These are phyloP conservation scores for Drosophila pruinosa DNA, from an alignment of 1,140 invertebrate genomes.

Conservation along the genomic window DNA sequence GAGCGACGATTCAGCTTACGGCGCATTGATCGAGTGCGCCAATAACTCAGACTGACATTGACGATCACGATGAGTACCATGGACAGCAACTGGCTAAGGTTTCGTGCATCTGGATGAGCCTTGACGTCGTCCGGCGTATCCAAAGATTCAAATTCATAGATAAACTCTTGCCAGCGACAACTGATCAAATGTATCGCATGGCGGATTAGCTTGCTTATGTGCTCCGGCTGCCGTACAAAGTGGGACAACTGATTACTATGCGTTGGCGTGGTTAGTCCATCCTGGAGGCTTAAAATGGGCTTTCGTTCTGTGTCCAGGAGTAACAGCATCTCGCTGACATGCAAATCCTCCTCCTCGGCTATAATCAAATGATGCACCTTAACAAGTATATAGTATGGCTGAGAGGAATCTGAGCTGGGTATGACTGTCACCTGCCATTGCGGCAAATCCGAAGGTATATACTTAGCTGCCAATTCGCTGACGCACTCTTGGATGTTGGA, in stretches of 20 bases:
- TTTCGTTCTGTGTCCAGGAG: constrained; percentile 78
- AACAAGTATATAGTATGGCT: constrained; percentile 88
- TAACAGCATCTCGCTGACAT: constrained; percentile 89
- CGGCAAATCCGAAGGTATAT: constrained; percentile 87
- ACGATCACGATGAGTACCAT: constrained; percentile 69
- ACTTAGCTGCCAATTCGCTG: constrained; percentile 90
- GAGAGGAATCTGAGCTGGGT: constrained; percentile 76
- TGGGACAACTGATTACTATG: constrained; percentile 52
- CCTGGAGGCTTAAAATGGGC: constrained; percentile 23
- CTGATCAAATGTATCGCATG: constrained; percentile 87
- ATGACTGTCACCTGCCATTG: constrained; percentile 93
- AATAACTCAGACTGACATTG: constrained; percentile 67
- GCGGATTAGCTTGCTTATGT: constrained; percentile 87
- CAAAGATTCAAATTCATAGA: constrained; percentile 89
- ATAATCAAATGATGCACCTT: constrained; percentile 90
- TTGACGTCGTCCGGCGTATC: constrained; percentile 84
- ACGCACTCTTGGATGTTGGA: constrained; percentile 91
- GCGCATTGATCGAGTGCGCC: constrained; percentile 37
- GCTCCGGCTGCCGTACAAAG: constrained; percentile 85
- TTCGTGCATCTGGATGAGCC: constrained; percentile 38
- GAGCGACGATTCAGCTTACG: constrained; percentile 52
- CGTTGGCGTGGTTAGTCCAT: constrained; percentile 19
- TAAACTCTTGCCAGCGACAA: constrained; percentile 91
- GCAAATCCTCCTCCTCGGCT: constrained; percentile 87
- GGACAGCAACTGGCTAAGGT: constrained; percentile 64